Evolutionary conservation across 2,797 vertebrate species (phyloP).

Genomic region (Naso thynnoides): DNA sequence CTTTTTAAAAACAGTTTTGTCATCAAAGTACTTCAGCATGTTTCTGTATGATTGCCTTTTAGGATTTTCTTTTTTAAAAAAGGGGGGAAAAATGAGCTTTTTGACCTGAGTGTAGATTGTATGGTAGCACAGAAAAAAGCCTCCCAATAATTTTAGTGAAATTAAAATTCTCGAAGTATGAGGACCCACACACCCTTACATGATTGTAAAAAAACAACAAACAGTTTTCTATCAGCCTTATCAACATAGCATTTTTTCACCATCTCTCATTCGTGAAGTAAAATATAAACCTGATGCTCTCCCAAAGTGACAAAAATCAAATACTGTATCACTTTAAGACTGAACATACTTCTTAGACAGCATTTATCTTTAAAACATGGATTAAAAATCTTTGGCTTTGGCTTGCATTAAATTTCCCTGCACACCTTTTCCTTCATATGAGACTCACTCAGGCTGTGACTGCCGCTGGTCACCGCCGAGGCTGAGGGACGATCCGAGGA

Average conservation of each 20-base stretch:
- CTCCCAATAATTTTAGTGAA: background rate
- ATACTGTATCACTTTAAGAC: slow-evolving; percentile 35
- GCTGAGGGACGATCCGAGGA: slow-evolving; percentile 14
- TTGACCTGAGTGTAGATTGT: background rate
- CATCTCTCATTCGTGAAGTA: slow-evolving; percentile 35
- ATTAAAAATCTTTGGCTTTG: slow-evolving; percentile 70
- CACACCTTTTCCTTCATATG: slow-evolving; percentile 48
- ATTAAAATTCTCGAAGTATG: slow-evolving; percentile 6
- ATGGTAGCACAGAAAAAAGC: background rate
- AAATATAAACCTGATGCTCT: slow-evolving; percentile 38
- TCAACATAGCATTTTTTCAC: slow-evolving; percentile 27
- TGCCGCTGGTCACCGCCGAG: slow-evolving; percentile 1
- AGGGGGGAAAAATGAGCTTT: background rate
- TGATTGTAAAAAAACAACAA: slow-evolving; percentile 28
- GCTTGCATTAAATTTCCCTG: slow-evolving; percentile 48
- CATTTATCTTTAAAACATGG: slow-evolving; percentile 32
- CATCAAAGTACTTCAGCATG: background rate
- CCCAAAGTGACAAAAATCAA: slow-evolving; percentile 31
- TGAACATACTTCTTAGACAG: slow-evolving; percentile 13
- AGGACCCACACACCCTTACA: slow-evolving; percentile 15
- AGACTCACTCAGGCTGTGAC: slow-evolving; percentile 7
- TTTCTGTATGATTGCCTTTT: background rate
- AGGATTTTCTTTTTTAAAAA: background rate
- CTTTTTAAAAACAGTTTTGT: background rate
- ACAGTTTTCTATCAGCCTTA: slow-evolving; percentile 22